A percentile compares a stretch with the other conserved stretches of the same genome.
phyloP scores from a whole-genome alignment of 2,888 invertebrate species.

The Protonemura montana region DNA sequence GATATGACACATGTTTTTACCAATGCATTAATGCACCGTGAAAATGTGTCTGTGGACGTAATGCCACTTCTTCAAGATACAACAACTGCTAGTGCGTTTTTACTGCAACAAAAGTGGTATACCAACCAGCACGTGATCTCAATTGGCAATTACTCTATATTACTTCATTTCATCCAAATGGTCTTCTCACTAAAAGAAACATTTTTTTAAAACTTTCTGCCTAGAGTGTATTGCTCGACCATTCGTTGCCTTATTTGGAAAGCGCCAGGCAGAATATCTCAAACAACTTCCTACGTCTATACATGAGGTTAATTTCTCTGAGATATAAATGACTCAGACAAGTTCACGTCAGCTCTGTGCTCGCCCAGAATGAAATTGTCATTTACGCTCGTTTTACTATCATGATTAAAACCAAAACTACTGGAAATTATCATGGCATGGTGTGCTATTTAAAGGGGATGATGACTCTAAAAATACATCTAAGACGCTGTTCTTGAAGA shows the following conservation, averaged over 20 bases:
- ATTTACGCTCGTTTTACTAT: background rate
- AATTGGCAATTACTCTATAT: background rate
- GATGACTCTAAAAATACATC: background rate
- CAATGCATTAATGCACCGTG: no score
- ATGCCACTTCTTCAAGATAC: no score
- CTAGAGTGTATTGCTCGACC: background rate
- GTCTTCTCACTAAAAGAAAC: background rate
- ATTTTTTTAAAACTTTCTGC: background rate
- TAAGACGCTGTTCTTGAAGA: background rate
- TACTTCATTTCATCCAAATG: background rate
- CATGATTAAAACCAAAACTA: background rate
- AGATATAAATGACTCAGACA: background rate
- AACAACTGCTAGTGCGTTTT: no score
- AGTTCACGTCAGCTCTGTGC: background rate
- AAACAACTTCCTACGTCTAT: background rate
- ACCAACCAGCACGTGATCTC: background rate
- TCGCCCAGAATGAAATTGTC: background rate
- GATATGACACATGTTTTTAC: no score
- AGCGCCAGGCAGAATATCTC: background rate
- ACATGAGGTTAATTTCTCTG: background rate
- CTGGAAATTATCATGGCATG: background rate
- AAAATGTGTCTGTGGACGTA: no score
- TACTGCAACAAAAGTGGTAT: background rate
- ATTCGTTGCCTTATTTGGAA: background rate
- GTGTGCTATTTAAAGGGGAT: background rate